Percentiles rank a stretch among this genome's conserved stretches.
These are phyloP conservation scores for Cylas formicarius DNA, from an alignment of 1,140 invertebrate genomes.

Conservation along the genomic window DNA sequence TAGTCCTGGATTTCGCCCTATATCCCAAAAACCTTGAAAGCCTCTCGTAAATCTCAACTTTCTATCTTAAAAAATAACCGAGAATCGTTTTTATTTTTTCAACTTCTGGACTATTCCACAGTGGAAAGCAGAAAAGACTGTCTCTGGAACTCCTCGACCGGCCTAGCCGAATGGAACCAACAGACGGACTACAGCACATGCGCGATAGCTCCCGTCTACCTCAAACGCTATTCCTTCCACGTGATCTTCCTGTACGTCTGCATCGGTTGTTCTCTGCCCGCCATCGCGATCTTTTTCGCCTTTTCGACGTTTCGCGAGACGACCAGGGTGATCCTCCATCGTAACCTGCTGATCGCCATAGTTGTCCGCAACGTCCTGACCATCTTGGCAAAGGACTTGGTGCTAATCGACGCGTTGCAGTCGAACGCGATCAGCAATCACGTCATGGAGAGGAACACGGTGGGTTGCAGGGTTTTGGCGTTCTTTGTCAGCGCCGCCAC, in stretches of 20 bases:
- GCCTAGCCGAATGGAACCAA: conserved; percentile 40
- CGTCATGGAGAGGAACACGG: conserved; percentile 44
- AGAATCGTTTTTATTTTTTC: conserved; percentile 5
- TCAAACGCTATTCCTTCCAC: conserved; percentile 45
- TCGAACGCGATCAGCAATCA: conserved; percentile 36
- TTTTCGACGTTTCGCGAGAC: conserved; percentile 44
- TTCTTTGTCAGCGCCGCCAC: conserved; percentile 44
- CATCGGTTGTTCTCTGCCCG: conserved; percentile 45
- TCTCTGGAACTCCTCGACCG: conserved; percentile 37
- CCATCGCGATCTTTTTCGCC: conserved; percentile 47
- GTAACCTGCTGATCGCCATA: conserved; percentile 51
- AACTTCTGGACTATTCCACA: conserved; percentile 17
- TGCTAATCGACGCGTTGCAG: conserved; percentile 47
- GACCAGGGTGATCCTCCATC: conserved; percentile 46
- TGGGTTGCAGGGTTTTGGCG: conserved; percentile 45
- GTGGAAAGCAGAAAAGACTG: conserved; percentile 46
- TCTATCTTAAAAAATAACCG: too few species aligned
- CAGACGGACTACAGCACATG: conserved; percentile 49
- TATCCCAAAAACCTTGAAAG: too few species aligned
- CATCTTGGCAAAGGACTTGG: conserved; percentile 46
- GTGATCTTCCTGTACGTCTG: conserved; percentile 44
- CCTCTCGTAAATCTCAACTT: too few species aligned
- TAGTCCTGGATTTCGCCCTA: too few species aligned
- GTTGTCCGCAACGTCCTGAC: conserved; percentile 47
- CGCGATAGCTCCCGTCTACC: conserved; percentile 45